These are phyloP conservation scores for Tribolium castaneum DNA, from an alignment of 1,140 invertebrate species.

Conservation along the genomic window DNA sequence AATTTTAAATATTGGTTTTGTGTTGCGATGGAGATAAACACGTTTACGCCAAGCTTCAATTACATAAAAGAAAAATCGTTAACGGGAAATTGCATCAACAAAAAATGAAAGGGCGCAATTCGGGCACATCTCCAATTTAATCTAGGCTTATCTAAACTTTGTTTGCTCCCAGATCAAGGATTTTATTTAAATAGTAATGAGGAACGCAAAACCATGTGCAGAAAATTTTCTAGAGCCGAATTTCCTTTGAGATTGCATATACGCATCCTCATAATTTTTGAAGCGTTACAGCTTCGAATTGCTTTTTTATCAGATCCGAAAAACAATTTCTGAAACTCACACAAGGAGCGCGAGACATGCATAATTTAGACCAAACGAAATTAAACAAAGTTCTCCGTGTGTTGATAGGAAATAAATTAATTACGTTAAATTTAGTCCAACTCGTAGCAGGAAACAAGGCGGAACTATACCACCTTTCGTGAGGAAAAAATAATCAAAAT, in stretches of 20 bases:
- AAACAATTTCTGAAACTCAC: neutral
- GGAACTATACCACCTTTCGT: no score
- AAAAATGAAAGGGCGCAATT: neutral
- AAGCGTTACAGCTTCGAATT: neutral
- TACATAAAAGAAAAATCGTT: constrained; percentile 3
- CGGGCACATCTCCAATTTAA: constrained; percentile 12
- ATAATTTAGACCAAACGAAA: neutral
- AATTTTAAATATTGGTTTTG: neutral
- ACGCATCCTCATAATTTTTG: neutral
- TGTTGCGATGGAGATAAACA: constrained; percentile 3
- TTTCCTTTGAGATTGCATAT: constrained; percentile 11
- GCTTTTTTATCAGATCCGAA: constrained; percentile 2
- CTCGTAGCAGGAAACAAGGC: no score
- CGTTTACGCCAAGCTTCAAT: neutral
- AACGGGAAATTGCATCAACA: neutral
- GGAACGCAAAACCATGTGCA: neutral
- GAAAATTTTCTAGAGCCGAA: neutral
- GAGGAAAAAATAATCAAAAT: no score
- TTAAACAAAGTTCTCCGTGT: neutral
- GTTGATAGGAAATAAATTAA: no score
- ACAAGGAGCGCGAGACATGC: neutral
- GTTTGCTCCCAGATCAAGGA: constrained; percentile 24
- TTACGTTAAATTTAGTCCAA: no score
- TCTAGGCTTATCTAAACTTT: constrained; percentile 22
- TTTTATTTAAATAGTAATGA: constrained; percentile 34